Evolutionary conservation across 2,797 vertebrate species (phyloP), one percentile per base, ranked within the genome.

Genomic region (Micropoecilia bifurca): DNA sequence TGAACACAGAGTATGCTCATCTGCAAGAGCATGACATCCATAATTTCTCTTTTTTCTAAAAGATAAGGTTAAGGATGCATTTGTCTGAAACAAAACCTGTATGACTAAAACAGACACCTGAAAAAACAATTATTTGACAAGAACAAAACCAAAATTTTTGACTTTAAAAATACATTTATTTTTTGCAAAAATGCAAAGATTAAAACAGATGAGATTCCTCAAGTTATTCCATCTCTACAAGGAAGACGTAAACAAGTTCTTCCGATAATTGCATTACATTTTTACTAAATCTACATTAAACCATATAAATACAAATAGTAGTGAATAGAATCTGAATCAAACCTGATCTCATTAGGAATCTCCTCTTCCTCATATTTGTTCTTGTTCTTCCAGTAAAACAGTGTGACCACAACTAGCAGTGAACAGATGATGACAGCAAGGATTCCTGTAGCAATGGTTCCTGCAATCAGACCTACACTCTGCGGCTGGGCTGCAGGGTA

Each of bases 291-390:
- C 25, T 39, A 41, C 20, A 43, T 43, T 68, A 43, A 68, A 13
- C 25, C 25, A n/a, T 13, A 10, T 45, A 75, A 36, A 22, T 47
- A 9, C 20, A 41, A 68, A 68, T 41, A 41, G 1, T 12, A 5
- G 63, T 68, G 22, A 25, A n/a, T 10, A 47, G 72, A 45, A 30
- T 41, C 45, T 1, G 39, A 74, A 77, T 13, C 6, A 28, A 55
- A 99, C 99, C 98, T 98, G 96, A 99, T 99, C 92, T 99, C 99
- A 77, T 99, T 99, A 76, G 99, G 98, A 85, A 99, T 98, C 81
- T 99, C 99, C 72, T 99, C 99, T 46, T 99, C 98, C 1, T 99
- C 98, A 46, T 99, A 99, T 91, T 97, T 98, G 92, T 98, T 97
- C 95, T 97, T 99, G 91, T 97, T 99, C 95, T 95, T 99, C 98